These are phyloP conservation scores for Hylia prasina DNA, from an alignment of 2,113 vertebrate genomes.

Conservation along the genomic window DNA sequence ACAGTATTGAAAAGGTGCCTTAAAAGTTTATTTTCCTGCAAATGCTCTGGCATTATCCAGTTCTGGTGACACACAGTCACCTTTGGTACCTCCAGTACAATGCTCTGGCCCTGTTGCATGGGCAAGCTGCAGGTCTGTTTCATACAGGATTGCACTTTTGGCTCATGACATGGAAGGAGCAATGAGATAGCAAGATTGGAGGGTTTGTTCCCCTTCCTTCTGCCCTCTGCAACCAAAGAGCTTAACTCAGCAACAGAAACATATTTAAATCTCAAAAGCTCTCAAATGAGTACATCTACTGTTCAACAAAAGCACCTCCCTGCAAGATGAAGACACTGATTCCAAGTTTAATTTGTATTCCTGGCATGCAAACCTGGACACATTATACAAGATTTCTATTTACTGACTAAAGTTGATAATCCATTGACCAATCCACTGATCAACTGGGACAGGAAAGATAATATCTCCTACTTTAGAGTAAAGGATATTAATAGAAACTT, in stretches of 20 bases:
- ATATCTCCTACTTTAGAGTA: not conserved
- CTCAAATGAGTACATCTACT: not conserved
- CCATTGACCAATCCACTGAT: not conserved
- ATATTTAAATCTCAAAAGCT: not conserved
- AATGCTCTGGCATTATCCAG: not conserved
- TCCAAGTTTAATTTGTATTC: not conserved
- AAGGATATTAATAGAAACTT: not conserved
- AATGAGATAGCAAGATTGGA: not conserved
- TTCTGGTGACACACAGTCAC: not conserved
- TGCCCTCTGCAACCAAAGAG: not conserved
- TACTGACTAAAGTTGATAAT: not conserved
- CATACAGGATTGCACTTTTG: not conserved
- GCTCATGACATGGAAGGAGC: not conserved
- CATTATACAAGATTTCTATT: not conserved
- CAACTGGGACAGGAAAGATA: not conserved
- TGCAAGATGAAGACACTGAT: not conserved
- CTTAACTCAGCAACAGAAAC: not conserved
- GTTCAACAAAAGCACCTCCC: not conserved
- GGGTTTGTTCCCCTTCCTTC: not conserved
- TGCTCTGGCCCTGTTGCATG: not conserved
- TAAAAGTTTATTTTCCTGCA: not conserved
- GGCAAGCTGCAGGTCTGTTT: rapidly evolving
- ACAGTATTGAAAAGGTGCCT: not conserved
- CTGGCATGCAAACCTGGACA: not conserved
- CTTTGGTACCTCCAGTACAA: not conserved